phyloP scores from a whole-genome alignment of 2,797 vertebrate species.

The Acanthis flammea region DNA sequence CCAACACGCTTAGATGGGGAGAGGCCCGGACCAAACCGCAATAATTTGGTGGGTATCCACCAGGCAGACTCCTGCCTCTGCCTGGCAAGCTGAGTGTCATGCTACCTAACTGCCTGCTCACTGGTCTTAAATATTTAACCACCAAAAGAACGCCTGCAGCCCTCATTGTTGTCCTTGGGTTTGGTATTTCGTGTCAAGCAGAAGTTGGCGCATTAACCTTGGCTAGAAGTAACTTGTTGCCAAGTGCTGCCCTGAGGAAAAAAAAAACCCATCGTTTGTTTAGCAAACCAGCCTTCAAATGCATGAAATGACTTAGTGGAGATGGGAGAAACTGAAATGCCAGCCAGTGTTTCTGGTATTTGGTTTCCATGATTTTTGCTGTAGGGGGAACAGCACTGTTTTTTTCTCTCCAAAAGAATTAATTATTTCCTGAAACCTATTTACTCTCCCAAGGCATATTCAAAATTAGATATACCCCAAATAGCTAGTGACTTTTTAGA shows the following conservation, averaged over 20 bases:
- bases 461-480: neutral
- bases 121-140: conserved; percentile 16
- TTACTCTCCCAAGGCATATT: neutral
- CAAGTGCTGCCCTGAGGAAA: neutral
- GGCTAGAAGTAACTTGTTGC: neutral
- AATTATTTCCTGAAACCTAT: neutral
- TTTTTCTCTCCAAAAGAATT: neutral
- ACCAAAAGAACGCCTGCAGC: neutral
- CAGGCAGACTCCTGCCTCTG: neutral
- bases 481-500: neutral
- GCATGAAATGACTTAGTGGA: neutral
- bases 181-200: neutral
- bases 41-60: conserved; percentile 82
- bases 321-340: neutral
- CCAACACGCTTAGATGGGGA: conserved; percentile 96
- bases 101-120: neutral
- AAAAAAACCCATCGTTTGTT: neutral
- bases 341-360: neutral
- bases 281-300: neutral
- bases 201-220: neutral
- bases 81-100: neutral
- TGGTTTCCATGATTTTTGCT: neutral
- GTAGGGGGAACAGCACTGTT: neutral
- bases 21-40: conserved; percentile 94
- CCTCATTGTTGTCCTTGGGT: neutral